phyloP scores from a whole-genome alignment of 2,888 invertebrate genomes.

The Acleris cristana region DNA sequence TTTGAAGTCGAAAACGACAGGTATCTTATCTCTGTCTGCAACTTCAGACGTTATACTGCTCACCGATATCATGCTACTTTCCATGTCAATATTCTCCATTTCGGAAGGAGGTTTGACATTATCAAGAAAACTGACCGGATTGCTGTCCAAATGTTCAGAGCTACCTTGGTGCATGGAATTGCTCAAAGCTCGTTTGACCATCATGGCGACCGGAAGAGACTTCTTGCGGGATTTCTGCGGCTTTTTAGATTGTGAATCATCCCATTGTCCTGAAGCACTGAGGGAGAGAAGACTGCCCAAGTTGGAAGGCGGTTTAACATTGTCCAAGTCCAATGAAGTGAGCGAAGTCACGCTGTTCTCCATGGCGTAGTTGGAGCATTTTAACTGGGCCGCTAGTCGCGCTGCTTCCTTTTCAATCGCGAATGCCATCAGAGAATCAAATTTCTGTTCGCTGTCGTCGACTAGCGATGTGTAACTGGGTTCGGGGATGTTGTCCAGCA shows the following conservation, averaged over 20 bases:
- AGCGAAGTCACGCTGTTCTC: constrained; percentile 85
- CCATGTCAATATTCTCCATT: constrained; percentile 91
- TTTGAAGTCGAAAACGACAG: constrained; percentile 83
- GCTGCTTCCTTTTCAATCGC: constrained; percentile 90
- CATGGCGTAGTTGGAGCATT: constrained; percentile 67
- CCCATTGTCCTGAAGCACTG: constrained; percentile 79
- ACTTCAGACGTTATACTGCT: constrained; percentile 92
- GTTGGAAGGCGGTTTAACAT: constrained; percentile 90
- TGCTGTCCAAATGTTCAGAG: constrained; percentile 86
- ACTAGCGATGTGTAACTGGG: constrained; percentile 66
- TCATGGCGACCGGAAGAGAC: constrained; percentile 87
- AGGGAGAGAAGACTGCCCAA: constrained; percentile 87
- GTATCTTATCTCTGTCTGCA: constrained; percentile 79
- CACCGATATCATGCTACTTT: constrained; percentile 92
- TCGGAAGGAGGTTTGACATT: constrained; percentile 93
- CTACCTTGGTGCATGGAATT: constrained; percentile 81
- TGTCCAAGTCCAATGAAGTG: constrained; percentile 87
- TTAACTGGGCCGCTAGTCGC: constrained; percentile 82
- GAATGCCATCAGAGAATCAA: constrained; percentile 87
- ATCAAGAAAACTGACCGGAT: constrained; percentile 87
- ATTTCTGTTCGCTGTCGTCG: constrained; percentile 80
- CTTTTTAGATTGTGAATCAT: constrained; percentile 67
- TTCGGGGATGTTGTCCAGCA: constrained; percentile 61
- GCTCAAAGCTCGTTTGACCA: constrained; percentile 88
- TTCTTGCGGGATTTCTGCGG: constrained; percentile 85